phyloP scores from a whole-genome alignment of 2,113 vertebrate species.

The Gnathonemus longibarbis region DNA sequence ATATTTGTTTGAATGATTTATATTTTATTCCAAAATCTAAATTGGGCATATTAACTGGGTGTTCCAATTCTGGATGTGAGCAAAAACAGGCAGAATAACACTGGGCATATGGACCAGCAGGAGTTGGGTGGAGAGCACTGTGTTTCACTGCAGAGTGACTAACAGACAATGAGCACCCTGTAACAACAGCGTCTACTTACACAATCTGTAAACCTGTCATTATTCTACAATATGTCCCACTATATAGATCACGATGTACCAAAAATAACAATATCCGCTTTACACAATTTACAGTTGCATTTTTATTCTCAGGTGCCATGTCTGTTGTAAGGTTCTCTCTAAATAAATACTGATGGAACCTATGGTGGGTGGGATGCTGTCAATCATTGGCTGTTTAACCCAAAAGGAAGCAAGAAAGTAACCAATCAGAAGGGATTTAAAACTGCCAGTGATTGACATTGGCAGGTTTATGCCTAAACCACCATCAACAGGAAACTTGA shows the following conservation, averaged over 20 bases:
- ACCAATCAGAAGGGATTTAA: neutral
- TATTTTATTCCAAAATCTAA: conserved; percentile 5
- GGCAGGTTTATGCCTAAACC: neutral
- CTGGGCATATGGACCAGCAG: neutral
- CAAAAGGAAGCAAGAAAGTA: neutral
- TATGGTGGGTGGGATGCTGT: neutral
- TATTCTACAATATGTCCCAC: neutral
- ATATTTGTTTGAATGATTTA: neutral
- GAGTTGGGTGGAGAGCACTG: neutral
- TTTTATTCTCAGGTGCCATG: neutral
- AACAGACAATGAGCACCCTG: neutral
- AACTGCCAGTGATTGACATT: neutral
- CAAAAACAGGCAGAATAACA: neutral
- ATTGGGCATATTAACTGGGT: neutral
- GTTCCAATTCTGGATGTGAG: neutral
- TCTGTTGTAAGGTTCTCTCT: neutral
- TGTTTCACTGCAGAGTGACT: neutral
- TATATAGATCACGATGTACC: neutral
- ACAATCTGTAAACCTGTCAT: neutral
- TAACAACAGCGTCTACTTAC: neutral
- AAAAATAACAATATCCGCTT: neutral
- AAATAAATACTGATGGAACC: too few species aligned
- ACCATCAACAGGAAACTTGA: neutral
- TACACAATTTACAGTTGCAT: neutral
- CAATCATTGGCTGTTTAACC: neutral